phyloP scores from a whole-genome alignment of 2,888 invertebrate species.

The Parapristionchus giblindavisi region DNA sequence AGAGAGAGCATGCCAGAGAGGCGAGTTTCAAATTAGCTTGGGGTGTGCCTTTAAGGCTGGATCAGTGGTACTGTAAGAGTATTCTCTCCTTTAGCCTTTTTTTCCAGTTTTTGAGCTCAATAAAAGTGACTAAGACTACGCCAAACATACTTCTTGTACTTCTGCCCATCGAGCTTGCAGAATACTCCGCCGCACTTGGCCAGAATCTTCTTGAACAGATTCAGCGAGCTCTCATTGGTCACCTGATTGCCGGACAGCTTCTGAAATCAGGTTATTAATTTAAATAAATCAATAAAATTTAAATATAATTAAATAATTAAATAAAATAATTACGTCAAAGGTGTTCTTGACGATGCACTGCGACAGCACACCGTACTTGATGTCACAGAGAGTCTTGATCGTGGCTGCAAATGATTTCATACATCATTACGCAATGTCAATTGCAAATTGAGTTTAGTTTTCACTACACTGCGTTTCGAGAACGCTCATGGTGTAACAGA shows the following conservation, averaged over 20 bases:
- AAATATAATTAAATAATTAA: neutral
- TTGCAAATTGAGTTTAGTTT: neutral
- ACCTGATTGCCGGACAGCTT: slow-evolving; percentile 65
- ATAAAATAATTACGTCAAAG: slow-evolving; percentile 42
- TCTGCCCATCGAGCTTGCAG: slow-evolving; percentile 36
- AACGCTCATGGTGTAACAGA: no score
- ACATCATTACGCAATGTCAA: neutral
- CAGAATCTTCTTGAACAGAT: slow-evolving; percentile 74
- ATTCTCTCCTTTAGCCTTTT: no score
- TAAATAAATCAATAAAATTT: neutral
- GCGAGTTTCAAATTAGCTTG: no score
- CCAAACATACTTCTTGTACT: slow-evolving; percentile 33
- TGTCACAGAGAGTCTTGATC: slow-evolving; percentile 73
- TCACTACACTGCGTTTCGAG: no score
- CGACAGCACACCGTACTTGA: slow-evolving; percentile 65
- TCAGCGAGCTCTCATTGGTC: slow-evolving; percentile 74
- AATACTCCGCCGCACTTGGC: slow-evolving; percentile 81
- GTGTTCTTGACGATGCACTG: slow-evolving; percentile 68
- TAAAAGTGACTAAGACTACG: no score
- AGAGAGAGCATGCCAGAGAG: no score
- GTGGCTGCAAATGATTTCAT: neutral
- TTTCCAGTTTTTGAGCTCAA: no score
- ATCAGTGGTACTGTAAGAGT: neutral
- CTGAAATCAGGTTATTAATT: no score
- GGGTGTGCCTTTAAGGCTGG: neutral